Evolutionary conservation across 2,888 invertebrate species (phyloP), one percentile per base, ranked within the genome.

Genomic region (Sarcophaga subvicina): DNA sequence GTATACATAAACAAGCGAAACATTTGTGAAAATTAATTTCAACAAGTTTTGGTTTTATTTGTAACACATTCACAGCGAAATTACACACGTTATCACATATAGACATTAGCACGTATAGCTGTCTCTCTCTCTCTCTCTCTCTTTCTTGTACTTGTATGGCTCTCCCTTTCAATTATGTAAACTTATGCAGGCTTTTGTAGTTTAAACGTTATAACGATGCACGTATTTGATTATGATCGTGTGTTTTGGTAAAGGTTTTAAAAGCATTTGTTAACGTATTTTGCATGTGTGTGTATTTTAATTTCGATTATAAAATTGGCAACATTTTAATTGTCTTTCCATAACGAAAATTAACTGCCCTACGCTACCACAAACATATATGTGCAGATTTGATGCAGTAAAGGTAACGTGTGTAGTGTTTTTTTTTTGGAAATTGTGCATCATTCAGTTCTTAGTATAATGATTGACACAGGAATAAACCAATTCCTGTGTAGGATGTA

Each of bases 291-390:
- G 54, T 47, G 37, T 67, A 47, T 70, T 78, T 78, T 59, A 64
- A 66, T 72, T 80, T 71, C 62, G 66, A 54, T 78, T 70, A 70
- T n/a, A 25, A 78, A 80, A 78, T 83, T 79, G 66, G 75, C 71
- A 79, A 80, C 12, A 62, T 83, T 83, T 59, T 73, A 17, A 14
- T 83, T 69, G 67, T 78, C 67, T 67, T 67, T 49, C 54, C 20
- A n/a, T 73, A 47, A 12, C 59, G 12, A 6, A 25, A 49, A 62
- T 25, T 54, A 73, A 20, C 25, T 60, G 47, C 5, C 64, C 10
- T 69, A 4, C 8, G 8, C 37, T 37, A 37, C 54, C 17, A 54
- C 17, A 3, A 54, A 4, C 54, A 54, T 22, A 1, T 22, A 22
- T 22, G 4, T 54, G 17, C 12, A 14, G 54, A 5, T 54, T 4